These are phyloP conservation scores for Triops cancriformis DNA, from an alignment of 1,140 invertebrate genomes.

Conservation along the genomic window DNA sequence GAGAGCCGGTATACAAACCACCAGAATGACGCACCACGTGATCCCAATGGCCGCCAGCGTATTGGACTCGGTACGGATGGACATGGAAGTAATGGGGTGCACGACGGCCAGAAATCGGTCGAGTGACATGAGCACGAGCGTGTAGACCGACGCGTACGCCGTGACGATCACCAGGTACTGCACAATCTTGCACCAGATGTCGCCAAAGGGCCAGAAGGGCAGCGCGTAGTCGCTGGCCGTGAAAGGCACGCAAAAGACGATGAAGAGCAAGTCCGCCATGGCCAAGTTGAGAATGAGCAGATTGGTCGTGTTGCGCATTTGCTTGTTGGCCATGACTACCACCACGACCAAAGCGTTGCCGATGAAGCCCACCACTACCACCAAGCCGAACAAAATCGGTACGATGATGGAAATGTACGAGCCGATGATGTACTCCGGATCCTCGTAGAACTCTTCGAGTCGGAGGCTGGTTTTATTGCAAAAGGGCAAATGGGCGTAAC, in stretches of 20 bases:
- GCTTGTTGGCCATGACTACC: slow-evolving; percentile 72
- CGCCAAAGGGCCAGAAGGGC: slow-evolving; percentile 82
- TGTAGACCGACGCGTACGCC: slow-evolving; percentile 88
- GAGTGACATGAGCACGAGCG: slow-evolving; percentile 86
- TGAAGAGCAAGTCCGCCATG: slow-evolving; percentile 84
- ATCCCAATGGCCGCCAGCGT: slow-evolving; percentile 66
- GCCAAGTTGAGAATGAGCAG: slow-evolving; percentile 81
- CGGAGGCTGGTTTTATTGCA: slow-evolving; percentile 10
- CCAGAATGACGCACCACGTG: slow-evolving; percentile 69
- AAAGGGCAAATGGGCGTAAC: slow-evolving; percentile 15
- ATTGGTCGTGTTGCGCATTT: slow-evolving; percentile 89
- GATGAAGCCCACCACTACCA: slow-evolving; percentile 74
- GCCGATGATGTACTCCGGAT: slow-evolving; percentile 38
- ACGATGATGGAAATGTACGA: slow-evolving; percentile 61
- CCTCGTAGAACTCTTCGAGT: slow-evolving; percentile 24
- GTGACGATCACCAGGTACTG: slow-evolving; percentile 77
- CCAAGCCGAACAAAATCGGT: slow-evolving; percentile 77
- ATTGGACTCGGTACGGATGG: slow-evolving; percentile 74
- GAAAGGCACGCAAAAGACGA: slow-evolving; percentile 91
- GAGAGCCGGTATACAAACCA: slow-evolving; percentile 63
- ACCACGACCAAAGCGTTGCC: slow-evolving; percentile 61
- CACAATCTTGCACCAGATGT: slow-evolving; percentile 80
- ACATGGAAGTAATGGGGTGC: slow-evolving; percentile 83
- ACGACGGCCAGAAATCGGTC: slow-evolving; percentile 92
- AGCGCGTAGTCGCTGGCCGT: slow-evolving; percentile 81